phyloP scores from a whole-genome alignment of 2,797 vertebrate genomes.

The Phataginus tetradactyla region DNA sequence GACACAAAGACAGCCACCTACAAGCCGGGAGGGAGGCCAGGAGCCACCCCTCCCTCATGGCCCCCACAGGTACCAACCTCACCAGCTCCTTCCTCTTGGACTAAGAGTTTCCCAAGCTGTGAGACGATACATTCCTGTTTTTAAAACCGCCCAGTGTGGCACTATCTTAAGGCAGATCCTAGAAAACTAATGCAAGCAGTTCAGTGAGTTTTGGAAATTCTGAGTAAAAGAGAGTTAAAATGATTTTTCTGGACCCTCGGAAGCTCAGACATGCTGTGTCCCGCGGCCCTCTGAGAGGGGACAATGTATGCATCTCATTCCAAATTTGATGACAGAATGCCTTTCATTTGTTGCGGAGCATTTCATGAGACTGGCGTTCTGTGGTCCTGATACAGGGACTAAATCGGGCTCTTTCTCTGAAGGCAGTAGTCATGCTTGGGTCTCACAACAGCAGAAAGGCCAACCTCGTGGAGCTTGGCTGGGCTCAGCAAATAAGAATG shows the following conservation, averaged over 20 bases:
- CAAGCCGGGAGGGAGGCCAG: too few relatives aligned
- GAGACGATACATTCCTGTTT: not conserved
- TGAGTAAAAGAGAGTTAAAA: not conserved
- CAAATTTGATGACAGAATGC: not conserved
- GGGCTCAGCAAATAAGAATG: not conserved
- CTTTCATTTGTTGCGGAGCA: not conserved
- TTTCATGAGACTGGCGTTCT: not conserved
- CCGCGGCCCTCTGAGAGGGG: accelerated
- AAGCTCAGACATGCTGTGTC: not conserved
- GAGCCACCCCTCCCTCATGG: not conserved
- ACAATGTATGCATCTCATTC: not conserved
- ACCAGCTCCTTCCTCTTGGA: not conserved
- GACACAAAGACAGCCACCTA: not conserved
- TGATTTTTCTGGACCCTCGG: not conserved
- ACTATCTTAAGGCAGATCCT: not conserved
- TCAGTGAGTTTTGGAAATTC: not conserved
- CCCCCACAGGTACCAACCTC: not conserved
- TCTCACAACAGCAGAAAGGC: not conserved
- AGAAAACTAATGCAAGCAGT: not conserved
- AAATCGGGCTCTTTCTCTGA: not conserved
- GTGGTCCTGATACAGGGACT: not conserved
- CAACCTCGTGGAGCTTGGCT: not conserved
- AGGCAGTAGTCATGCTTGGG: not conserved
- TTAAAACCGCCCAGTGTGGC: not conserved
- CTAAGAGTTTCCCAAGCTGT: not conserved